phyloP scores from a whole-genome alignment of 2,797 vertebrate genomes.

The Galago senegalensis region DNA sequence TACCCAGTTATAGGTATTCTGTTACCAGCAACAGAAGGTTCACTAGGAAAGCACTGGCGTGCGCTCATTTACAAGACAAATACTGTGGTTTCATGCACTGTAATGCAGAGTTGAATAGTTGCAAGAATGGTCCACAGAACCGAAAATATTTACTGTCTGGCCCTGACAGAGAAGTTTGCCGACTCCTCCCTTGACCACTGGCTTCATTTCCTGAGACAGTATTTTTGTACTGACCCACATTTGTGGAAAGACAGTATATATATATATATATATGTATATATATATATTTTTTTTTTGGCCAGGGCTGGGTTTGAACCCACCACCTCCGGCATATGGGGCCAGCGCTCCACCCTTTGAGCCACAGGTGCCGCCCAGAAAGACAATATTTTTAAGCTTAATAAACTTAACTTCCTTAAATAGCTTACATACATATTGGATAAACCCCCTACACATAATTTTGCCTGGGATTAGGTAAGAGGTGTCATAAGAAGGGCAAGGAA shows the following conservation, averaged over 20 bases:
- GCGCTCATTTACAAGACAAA: fast-evolving
- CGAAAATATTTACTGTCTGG: not conserved
- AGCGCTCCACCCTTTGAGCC: too few species aligned
- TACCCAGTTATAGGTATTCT: not conserved
- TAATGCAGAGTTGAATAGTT: fast-evolving
- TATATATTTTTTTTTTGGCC: too few species aligned
- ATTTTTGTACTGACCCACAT: not conserved
- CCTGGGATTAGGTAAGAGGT: not conserved
- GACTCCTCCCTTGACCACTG: too few species aligned
- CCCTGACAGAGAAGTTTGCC: not conserved
- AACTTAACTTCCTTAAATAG: not conserved
- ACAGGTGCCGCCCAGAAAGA: not conserved
- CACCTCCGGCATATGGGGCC: too few species aligned
- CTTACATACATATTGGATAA: not conserved
- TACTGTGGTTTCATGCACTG: fast-evolving
- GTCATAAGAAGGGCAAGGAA: not conserved
- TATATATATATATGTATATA: too few species aligned
- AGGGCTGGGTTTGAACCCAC: too few species aligned
- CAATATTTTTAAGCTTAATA: not conserved
- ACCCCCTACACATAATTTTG: too few species aligned
- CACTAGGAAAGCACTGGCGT: not conserved
- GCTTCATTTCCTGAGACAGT: too few species aligned
- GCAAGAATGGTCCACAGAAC: too few species aligned
- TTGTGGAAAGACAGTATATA: not conserved
- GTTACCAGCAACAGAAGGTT: not conserved